phyloP scores from a whole-genome alignment of 1,140 invertebrate species.

The Atopsyche davidsoni region DNA sequence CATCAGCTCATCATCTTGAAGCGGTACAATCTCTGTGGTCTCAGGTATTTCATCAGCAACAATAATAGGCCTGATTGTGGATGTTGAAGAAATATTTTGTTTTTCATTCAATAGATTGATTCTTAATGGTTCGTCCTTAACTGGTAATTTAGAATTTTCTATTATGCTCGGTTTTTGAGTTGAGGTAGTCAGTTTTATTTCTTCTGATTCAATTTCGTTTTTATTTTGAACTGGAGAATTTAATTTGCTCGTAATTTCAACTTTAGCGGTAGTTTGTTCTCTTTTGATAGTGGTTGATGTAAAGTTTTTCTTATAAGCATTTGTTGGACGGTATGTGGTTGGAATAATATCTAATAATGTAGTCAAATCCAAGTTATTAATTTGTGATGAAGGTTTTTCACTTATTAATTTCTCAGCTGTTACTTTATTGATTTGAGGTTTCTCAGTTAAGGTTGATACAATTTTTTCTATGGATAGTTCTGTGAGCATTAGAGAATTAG shows the following conservation, averaged over 20 bases:
- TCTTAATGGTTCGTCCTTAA: slow-evolving; percentile 27
- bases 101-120: slow-evolving; percentile 27
- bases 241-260: neutral
- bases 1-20: slow-evolving; percentile 28
- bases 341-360: slow-evolving; percentile 7
- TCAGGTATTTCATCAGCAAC: slow-evolving; percentile 11
- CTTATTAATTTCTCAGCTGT: too few relatives aligned
- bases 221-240: slow-evolving; percentile 17
- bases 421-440: too few relatives aligned
- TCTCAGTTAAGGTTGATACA: too few relatives aligned
- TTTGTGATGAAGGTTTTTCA: too few relatives aligned
- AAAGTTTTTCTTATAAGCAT: slow-evolving; percentile 7
- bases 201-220: slow-evolving; percentile 16
- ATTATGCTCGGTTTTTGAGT: slow-evolving; percentile 20
- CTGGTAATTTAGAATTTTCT: slow-evolving; percentile 19
- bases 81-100: slow-evolving; percentile 12
- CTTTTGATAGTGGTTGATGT: neutral
- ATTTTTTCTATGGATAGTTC: too few relatives aligned
- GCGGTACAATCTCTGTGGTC: slow-evolving; percentile 34
- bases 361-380: neutral
- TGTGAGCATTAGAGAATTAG: too few relatives aligned
- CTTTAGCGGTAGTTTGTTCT: neutral
- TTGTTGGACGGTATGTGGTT: slow-evolving; percentile 20
- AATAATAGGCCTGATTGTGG: slow-evolving; percentile 18
- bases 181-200: slow-evolving; percentile 22